Base-by-base conservation (phyloP, 2,797 vertebrate species). In the Peromyscus melanophrys region DNA sequence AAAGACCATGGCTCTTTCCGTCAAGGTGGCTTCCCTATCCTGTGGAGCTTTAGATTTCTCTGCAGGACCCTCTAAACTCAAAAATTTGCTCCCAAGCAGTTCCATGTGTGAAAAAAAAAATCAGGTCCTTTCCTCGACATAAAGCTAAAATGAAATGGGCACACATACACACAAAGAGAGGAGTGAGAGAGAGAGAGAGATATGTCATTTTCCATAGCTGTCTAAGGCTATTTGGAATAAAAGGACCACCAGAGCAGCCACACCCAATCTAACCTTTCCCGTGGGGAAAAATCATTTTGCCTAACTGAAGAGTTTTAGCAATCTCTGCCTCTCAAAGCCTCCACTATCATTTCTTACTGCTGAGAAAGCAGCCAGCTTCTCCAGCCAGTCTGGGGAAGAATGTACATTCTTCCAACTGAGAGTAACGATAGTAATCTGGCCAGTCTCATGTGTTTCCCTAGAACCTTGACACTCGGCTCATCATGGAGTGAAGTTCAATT, bases 81-180 rank as follows among this genome's bases (percentile, higher is more conserved):
- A 52, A 84, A 84, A 29, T 77, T 86, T 89, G 67, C 40, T 86
- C 61, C 81, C 37, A 86, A 93, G 43, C 29, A 86, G 40, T 77
- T 94, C 40, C 49, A n/a, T 82, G 43, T 65, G 31, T 59, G 88
- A 89, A 89, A n/a, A n/a, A 81, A 43, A 37, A 34, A 73, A n/a
- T 63, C 43, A 17, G 1, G 8, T 59, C 21, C 57, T 94, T 69
- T 71, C 59, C 75, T 82, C 78, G 14, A 84, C 19, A 63, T 13
- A 59, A 55, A 31, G 65, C 63, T 83, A 61, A 80, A 57, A 52
- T 29, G 13, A 57, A 21, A 59, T 17, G 4, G 16, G 55, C 55
- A 55, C 55, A 55, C 52, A 16, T 11, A 55, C 52, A 55, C 52
- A 55, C 14, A 76, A 27, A 52, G 43, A 29, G 12, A 67, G 4